Percentiles rank a stretch among this genome's conserved stretches.
Evolutionary conservation across 1,140 invertebrate genomes (phyloP).

Genomic region (Drosophila chauvacae): DNA sequence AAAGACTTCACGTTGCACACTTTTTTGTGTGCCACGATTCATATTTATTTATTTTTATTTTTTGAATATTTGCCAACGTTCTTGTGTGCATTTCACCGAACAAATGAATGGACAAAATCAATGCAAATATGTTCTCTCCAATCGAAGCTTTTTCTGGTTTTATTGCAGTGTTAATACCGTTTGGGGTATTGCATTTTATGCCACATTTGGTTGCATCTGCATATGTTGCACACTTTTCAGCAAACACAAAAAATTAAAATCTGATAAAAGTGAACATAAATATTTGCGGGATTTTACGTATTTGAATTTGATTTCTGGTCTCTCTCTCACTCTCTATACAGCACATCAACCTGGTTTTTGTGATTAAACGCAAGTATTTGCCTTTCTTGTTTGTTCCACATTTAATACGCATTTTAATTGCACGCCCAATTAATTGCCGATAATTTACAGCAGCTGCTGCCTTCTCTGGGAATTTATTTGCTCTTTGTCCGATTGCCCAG

Average conservation of each 20-base stretch:
- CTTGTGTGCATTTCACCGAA: slow-evolving; percentile 17
- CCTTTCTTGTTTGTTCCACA: slow-evolving; percentile 15
- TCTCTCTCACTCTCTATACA: neutral
- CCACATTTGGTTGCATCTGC: slow-evolving; percentile 36
- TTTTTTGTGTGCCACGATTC: neutral
- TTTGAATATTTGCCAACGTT: slow-evolving; percentile 33
- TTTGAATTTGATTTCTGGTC: slow-evolving; percentile 60
- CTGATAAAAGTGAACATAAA: slow-evolving; percentile 47
- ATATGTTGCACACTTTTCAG: slow-evolving; percentile 60
- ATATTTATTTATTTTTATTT: slow-evolving; percentile 9
- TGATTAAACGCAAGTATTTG: slow-evolving; percentile 42
- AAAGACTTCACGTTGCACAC: neutral
- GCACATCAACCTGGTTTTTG: slow-evolving; percentile 30
- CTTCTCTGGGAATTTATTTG: slow-evolving; percentile 32
- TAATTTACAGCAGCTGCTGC: slow-evolving; percentile 65
- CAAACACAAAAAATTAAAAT: slow-evolving; percentile 13
- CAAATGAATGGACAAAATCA: slow-evolving; percentile 33
- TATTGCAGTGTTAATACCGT: slow-evolving; percentile 40
- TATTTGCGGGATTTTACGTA: slow-evolving; percentile 35
- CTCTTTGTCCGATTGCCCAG: slow-evolving; percentile 9
- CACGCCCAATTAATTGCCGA: slow-evolving; percentile 55
- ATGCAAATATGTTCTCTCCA: slow-evolving; percentile 42
- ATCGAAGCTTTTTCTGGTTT: slow-evolving; percentile 18
- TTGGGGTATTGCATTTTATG: slow-evolving; percentile 43
- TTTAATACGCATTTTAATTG: slow-evolving; percentile 37